Conservation (phyloP, 1,140 invertebrate genomes). For the Littorina saxatilis region DNA sequence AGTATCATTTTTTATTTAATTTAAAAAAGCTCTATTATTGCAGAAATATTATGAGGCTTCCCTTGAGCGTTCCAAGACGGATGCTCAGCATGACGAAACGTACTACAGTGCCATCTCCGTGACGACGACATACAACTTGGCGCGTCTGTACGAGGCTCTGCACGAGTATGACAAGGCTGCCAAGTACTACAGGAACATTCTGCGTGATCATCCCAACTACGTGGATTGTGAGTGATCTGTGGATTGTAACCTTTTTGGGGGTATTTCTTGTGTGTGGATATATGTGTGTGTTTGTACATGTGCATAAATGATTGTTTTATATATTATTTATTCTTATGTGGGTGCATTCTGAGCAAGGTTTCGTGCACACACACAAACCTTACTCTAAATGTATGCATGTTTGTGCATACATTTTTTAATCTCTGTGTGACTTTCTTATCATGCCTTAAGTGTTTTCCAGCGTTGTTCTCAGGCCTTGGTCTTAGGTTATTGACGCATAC, state of each 20-base stretch:
- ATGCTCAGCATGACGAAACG: slow-evolving; percentile 84
- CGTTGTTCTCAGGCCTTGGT: no score
- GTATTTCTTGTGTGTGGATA: not conserved
- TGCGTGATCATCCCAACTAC: slow-evolving; percentile 97
- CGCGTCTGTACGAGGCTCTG: slow-evolving; percentile 93
- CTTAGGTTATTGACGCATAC: no score
- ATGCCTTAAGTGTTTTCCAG: no score
- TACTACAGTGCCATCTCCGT: slow-evolving; percentile 98
- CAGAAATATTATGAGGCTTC: slow-evolving; percentile 92
- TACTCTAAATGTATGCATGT: no score
- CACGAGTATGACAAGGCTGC: slow-evolving; percentile 97
- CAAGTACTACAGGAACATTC: slow-evolving; percentile 96
- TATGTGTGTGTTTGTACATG: not conserved
- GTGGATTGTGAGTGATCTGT: slow-evolving; percentile 93
- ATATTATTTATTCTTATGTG: no score
- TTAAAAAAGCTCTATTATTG: no score
- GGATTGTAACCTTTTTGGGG: not conserved
- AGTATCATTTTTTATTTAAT: no score
- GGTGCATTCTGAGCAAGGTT: no score
- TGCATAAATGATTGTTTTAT: no score
- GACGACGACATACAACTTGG: slow-evolving; percentile 96
- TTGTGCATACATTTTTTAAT: no score
- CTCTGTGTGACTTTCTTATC: no score
- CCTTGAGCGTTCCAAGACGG: slow-evolving; percentile 85
- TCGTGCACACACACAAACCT: no score